Evolutionary conservation across 2,888 invertebrate genomes (phyloP).

Genomic region (Xanthorhoe spadicearia): DNA sequence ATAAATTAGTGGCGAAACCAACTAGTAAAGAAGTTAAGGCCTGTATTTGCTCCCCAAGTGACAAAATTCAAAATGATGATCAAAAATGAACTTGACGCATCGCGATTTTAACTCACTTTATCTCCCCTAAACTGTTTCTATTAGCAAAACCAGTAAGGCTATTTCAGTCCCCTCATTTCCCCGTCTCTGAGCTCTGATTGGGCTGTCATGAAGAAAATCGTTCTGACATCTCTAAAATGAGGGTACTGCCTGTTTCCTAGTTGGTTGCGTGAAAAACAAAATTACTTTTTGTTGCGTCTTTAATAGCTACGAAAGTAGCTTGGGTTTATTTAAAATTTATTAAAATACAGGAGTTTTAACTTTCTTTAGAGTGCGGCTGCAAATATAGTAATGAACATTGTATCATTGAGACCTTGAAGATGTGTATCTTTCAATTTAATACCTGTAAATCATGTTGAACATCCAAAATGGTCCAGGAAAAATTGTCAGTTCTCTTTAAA

Average conservation of each 20-base stretch:
- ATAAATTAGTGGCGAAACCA: not conserved
- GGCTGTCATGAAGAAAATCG: conserved; percentile 72
- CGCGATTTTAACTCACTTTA: conserved; percentile 34
- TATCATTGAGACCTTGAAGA: too few species aligned
- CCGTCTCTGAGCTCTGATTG: conserved; percentile 66
- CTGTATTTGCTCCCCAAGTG: not conserved
- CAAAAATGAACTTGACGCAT: conserved; percentile 27
- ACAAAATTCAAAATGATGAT: conserved; percentile 3
- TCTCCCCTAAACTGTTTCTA: conserved; percentile 36
- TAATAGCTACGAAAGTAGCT: not conserved
- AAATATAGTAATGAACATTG: too few species aligned
- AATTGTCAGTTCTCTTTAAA: too few species aligned
- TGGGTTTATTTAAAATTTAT: not conserved
- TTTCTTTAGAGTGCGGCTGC: too few species aligned
- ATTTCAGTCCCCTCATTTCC: conserved; percentile 44
- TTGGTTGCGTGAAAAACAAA: conserved; percentile 15
- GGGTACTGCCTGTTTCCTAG: conserved; percentile 31
- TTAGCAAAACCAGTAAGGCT: conserved; percentile 45
- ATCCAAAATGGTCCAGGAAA: too few species aligned
- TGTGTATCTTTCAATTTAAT: too few species aligned
- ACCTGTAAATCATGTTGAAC: too few species aligned
- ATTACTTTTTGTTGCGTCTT: conserved; percentile 8
- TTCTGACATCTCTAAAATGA: conserved; percentile 42
- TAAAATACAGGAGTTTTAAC: not conserved
- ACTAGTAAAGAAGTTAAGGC: not conserved